Conservation (phyloP, 64 coral and sea anemone species). For the Montipora foliosa region DNA sequence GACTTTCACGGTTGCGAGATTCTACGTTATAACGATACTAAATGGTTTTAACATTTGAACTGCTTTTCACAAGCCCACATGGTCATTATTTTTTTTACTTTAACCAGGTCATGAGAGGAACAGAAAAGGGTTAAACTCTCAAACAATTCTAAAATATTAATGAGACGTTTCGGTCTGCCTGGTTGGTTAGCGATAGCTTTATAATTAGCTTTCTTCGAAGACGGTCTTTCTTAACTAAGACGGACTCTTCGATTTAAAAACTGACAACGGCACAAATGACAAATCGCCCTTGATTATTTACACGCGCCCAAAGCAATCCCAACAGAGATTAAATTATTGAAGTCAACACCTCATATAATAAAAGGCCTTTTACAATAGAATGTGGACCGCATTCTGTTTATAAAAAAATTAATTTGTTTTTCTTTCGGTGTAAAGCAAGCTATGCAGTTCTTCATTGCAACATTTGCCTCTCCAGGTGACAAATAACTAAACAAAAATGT, state of each 20-base stretch:
- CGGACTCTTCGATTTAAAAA: slow-evolving; percentile 9
- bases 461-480: background rate
- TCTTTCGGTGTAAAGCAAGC: background rate
- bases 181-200: background rate
- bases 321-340: slow-evolving; percentile 12
- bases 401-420: background rate
- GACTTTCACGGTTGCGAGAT: no score
- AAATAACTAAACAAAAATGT: slow-evolving; percentile 1
- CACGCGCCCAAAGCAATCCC: background rate
- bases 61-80: no score
- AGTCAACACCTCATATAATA: background rate
- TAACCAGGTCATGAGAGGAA: background rate
- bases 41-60: no score
- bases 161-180: background rate
- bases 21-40: no score
- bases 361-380: background rate
- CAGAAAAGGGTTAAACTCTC: background rate
- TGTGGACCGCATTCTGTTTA: background rate
- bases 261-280: background rate
- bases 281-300: slow-evolving; percentile 13
- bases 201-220: slow-evolving; percentile 18
- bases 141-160: background rate
- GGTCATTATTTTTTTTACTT: no score
- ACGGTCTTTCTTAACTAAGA: background rate
- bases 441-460: background rate